Percentiles rank a stretch among this genome's conserved stretches.
Evolutionary conservation across 2,113 vertebrate genomes (phyloP).

Genomic region (Euleptes europaea): DNA sequence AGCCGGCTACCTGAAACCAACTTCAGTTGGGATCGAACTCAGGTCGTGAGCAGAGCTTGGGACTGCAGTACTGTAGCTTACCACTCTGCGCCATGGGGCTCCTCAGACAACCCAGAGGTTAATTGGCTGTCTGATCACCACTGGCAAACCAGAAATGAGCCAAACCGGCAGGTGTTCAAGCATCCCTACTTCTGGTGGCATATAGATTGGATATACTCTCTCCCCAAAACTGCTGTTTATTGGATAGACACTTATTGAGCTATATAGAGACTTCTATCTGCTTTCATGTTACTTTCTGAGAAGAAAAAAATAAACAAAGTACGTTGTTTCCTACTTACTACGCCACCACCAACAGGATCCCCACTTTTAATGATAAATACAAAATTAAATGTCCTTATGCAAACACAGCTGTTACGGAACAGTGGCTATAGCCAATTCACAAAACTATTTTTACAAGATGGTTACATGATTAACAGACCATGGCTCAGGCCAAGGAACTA

Average conservation of each 20-base stretch:
- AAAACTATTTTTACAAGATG: neutral
- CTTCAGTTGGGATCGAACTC: no score
- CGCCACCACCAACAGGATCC: neutral
- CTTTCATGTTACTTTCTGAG: neutral
- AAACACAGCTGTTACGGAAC: neutral
- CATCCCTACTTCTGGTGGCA: neutral
- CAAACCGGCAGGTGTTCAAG: neutral
- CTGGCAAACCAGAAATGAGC: neutral
- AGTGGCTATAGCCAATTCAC: neutral
- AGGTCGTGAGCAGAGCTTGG: no score
- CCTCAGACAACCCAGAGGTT: no score
- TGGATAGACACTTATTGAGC: neutral
- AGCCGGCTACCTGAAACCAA: no score
- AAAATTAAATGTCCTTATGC: neutral
- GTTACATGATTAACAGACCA: neutral
- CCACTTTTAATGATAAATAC: neutral
- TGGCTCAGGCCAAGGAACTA: neutral
- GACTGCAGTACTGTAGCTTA: no score
- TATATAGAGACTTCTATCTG: neutral
- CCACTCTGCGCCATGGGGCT: no score
- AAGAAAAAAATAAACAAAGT: neutral
- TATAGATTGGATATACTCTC: neutral
- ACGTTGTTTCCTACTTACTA: neutral
- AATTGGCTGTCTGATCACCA: no score
- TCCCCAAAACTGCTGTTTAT: neutral